Evolutionary conservation across 2,113 vertebrate genomes (phyloP).

Genomic region (Pseudolaguvia tuberculata): DNA sequence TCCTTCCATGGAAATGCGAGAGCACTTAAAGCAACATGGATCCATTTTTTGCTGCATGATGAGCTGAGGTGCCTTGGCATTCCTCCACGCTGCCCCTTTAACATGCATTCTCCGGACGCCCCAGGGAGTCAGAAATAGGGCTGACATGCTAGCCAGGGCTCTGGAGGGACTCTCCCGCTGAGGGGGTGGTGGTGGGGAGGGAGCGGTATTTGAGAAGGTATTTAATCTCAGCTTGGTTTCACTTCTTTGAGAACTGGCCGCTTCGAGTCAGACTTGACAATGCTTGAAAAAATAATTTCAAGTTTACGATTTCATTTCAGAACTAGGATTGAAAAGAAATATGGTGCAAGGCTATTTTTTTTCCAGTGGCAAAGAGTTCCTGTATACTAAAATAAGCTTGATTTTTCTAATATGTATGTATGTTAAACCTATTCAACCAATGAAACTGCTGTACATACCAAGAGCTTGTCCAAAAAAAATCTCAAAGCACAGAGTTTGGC

Average conservation of each 20-base stretch:
- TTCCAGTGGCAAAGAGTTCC: slow-evolving; percentile 43
- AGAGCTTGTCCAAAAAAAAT: slow-evolving; percentile 44
- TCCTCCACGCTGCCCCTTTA: slow-evolving; percentile 65
- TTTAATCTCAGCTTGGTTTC: slow-evolving; percentile 66
- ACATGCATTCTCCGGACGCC: slow-evolving; percentile 73
- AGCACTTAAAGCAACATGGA: slow-evolving; percentile 60
- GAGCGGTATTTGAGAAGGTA: neutral
- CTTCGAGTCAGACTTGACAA: slow-evolving; percentile 43
- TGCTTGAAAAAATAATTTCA: neutral
- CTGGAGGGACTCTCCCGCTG: slow-evolving; percentile 52
- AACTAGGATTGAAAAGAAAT: slow-evolving; percentile 51
- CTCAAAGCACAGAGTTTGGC: slow-evolving; percentile 50
- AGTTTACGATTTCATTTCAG: slow-evolving; percentile 36
- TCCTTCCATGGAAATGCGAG: slow-evolving; percentile 51
- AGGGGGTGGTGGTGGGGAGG: slow-evolving; percentile 47
- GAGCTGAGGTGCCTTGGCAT: slow-evolving; percentile 71
- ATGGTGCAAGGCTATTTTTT: slow-evolving; percentile 50
- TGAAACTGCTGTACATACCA: slow-evolving; percentile 62
- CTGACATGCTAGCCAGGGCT: slow-evolving; percentile 58
- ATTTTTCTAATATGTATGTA: slow-evolving; percentile 40
- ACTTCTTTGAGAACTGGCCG: slow-evolving; percentile 64
- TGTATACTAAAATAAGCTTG: slow-evolving; percentile 55
- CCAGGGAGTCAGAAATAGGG: slow-evolving; percentile 72
- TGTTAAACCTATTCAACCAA: slow-evolving; percentile 52
- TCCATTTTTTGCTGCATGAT: slow-evolving; percentile 66